Conservation (phyloP, 2,113 vertebrate genomes). For the Tragelaphus strepsiceros region DNA sequence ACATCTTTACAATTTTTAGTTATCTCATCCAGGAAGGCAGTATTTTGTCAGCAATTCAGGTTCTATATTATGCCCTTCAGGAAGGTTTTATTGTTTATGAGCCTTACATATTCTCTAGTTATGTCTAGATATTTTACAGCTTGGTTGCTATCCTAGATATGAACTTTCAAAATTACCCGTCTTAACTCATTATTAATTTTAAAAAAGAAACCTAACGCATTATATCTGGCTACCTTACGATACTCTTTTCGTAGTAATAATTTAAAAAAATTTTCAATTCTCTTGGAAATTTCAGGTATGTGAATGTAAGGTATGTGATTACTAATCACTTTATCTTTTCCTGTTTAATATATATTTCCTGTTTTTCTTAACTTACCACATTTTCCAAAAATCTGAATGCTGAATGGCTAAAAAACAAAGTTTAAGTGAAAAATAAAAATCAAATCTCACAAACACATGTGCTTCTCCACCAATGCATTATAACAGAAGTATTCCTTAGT, state of each 20-base stretch:
- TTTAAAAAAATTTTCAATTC: not conserved
- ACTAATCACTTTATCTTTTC: not conserved
- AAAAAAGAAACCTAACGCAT: not conserved
- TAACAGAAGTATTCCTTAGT: not conserved
- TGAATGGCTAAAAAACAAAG: not conserved
- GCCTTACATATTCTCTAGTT: not conserved
- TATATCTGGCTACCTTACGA: not conserved
- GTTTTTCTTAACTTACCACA: not conserved
- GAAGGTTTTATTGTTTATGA: not conserved
- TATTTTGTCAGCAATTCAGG: not conserved
- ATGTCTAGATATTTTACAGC: not conserved
- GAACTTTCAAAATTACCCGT: not conserved
- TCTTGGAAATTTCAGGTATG: not conserved
- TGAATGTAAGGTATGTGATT: not conserved
- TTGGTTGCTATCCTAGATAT: not conserved
- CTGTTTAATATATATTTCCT: not conserved
- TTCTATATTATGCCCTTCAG: not conserved
- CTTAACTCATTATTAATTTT: not conserved
- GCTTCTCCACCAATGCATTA: not conserved
- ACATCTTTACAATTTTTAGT: constrained; percentile 30
- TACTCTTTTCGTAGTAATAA: not conserved
- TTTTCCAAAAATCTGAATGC: not conserved
- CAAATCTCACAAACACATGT: not conserved
- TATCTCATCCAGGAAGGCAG: not conserved
- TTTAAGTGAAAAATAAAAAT: not conserved